Conservation (phyloP, 1,140 invertebrate genomes). For the Tetragonula clypearis region DNA sequence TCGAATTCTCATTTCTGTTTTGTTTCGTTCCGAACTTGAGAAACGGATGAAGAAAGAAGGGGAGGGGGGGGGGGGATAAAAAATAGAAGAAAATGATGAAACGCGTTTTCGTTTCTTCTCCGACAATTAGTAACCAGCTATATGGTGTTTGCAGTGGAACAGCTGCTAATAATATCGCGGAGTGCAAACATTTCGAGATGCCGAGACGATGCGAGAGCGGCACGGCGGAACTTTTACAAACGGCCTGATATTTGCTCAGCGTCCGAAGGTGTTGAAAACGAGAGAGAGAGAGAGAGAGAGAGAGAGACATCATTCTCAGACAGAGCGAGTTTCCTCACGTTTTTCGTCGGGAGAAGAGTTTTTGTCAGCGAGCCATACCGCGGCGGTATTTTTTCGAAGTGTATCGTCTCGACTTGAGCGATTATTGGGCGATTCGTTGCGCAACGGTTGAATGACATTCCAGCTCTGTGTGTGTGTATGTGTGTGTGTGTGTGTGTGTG, state of each 20-base stretch:
- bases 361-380: neutral
- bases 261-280: neutral
- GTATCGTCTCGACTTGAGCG: neutral
- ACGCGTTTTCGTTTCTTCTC: neutral
- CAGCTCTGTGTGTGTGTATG: neutral
- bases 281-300: too few relatives aligned
- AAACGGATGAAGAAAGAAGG: too few relatives aligned
- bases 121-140: neutral
- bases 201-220: too few relatives aligned
- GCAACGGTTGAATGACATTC: neutral
- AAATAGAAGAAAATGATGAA: neutral
- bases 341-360: neutral
- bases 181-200: neutral
- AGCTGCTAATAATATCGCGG: neutral
- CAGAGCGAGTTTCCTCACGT: too few relatives aligned
- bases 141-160: neutral
- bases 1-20: neutral
- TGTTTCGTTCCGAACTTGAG: neutral
- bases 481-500: neutral
- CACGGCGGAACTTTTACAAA: neutral
- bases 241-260: slow-evolving; percentile 7
- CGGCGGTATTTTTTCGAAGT: neutral
- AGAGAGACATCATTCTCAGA: too few relatives aligned
- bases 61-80: too few relatives aligned
- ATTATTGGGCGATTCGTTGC: neutral